Conservation (phyloP, 1,140 invertebrate species). For the Chironomus striatipennis region DNA sequence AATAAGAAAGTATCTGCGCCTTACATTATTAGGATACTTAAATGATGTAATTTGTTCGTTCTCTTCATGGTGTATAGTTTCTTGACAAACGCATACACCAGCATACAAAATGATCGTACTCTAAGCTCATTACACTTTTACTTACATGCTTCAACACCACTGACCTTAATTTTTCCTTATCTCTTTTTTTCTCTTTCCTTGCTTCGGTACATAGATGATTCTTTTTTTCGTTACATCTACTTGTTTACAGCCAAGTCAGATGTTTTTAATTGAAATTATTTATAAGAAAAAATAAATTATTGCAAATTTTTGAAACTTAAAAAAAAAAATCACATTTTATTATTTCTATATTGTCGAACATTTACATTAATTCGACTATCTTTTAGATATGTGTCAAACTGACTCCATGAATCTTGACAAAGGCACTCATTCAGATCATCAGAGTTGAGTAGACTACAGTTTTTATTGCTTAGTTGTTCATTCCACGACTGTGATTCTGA, state of each 20-base stretch:
- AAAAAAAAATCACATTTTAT: background rate
- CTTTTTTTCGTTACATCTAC: too few species aligned
- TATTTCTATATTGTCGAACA: constrained; percentile 54
- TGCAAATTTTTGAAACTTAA: background rate
- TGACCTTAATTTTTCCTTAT: background rate
- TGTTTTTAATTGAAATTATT: too few species aligned
- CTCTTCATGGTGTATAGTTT: too few species aligned
- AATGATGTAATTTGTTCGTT: too few species aligned
- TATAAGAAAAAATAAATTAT: too few species aligned
- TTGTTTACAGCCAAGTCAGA: too few species aligned
- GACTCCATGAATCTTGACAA: constrained; percentile 43
- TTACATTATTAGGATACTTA: too few species aligned
- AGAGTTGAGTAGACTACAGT: constrained; percentile 26
- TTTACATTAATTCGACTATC: constrained; percentile 67
- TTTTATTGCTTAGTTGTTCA: constrained; percentile 25
- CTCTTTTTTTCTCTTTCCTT: background rate
- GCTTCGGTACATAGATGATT: background rate
- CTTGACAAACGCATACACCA: too few species aligned
- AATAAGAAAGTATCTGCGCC: too few species aligned
- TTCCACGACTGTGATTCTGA: constrained; percentile 44
- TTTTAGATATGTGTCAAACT: constrained; percentile 47
- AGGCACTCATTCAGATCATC: constrained; percentile 32
- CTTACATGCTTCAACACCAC: too few species aligned
- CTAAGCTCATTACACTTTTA: too few species aligned
- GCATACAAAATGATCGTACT: too few species aligned